phyloP scores from a whole-genome alignment of 2,888 invertebrate genomes.

The Prosopocoilus inquinatus region DNA sequence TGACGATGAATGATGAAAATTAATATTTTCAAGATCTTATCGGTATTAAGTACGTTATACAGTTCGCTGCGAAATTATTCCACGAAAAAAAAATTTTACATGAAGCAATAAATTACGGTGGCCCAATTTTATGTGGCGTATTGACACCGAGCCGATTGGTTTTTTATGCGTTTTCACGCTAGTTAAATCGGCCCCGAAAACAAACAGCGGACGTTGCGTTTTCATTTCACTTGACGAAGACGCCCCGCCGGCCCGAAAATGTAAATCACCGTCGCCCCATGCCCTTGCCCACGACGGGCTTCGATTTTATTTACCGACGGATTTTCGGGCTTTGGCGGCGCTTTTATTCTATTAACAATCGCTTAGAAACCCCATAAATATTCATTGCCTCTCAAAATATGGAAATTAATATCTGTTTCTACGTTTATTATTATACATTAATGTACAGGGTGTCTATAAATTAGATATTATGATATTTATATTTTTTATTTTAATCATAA shows the following conservation, averaged over 20 bases:
- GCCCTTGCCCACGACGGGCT: conserved; percentile 35
- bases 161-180: conserved; percentile 25
- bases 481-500: too few relatives aligned
- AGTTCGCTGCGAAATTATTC: too few relatives aligned
- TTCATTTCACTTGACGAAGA: conserved; percentile 40
- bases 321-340: conserved; percentile 38
- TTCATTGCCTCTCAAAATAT: conserved; percentile 30
- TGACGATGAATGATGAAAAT: too few relatives aligned
- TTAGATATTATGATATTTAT: conserved; percentile 28
- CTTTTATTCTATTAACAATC: conserved; percentile 37
- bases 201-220: conserved; percentile 39
- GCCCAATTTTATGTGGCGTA: conserved; percentile 24
- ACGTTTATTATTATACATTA: conserved; percentile 37
- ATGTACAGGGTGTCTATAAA: conserved; percentile 20
- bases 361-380: conserved; percentile 38
- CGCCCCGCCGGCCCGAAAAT: conserved; percentile 41
- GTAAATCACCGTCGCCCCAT: conserved; percentile 41
- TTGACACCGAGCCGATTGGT: conserved; percentile 25
- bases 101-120: conserved; percentile 19
- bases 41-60: too few relatives aligned
- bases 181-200: conserved; percentile 24
- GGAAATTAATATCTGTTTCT: conserved; percentile 35
- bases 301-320: conserved; percentile 36
- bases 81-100: too few relatives aligned
- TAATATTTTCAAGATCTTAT: too few relatives aligned